A percentile compares a stretch with the other conserved stretches of the same genome.
Evolutionary conservation across 1,140 invertebrate species (phyloP).

Genomic region (Drosophila obscura): DNA sequence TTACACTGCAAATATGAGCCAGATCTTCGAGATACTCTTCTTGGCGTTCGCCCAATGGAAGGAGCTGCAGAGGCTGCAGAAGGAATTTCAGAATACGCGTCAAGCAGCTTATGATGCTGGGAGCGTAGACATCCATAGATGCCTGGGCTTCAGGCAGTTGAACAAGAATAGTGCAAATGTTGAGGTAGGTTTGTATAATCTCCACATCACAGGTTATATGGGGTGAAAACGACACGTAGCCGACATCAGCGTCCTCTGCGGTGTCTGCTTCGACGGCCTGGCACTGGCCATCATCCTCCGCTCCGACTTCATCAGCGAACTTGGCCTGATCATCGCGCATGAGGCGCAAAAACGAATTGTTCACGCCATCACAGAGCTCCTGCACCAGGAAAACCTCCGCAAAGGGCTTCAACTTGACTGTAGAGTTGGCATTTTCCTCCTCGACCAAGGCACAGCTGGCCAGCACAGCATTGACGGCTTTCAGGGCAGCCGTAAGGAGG

Average conservation of each 20-base stretch:
- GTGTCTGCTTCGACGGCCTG: constrained; percentile 21
- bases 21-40: constrained; percentile 76
- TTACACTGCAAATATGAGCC: constrained; percentile 73
- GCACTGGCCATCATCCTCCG: constrained; percentile 9
- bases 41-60: constrained; percentile 64
- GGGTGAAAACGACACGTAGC: constrained; percentile 40
- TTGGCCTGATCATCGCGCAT: constrained; percentile 67
- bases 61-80: constrained; percentile 60
- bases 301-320: constrained; percentile 47
- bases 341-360: constrained; percentile 75
- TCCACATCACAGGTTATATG: constrained; percentile 70
- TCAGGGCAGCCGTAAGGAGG: constrained; percentile 85
- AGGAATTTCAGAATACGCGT: constrained; percentile 60
- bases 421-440: constrained; percentile 57
- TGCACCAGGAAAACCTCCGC: constrained; percentile 70
- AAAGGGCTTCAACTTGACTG: constrained; percentile 64
- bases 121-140: constrained; percentile 54
- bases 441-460: constrained; percentile 79
- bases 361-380: constrained; percentile 67
- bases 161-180: constrained; percentile 80
- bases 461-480: constrained; percentile 86
- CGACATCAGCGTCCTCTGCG: constrained; percentile 46
- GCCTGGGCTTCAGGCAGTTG: constrained; percentile 70
- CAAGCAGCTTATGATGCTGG: constrained; percentile 63
- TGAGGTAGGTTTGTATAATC: constrained; percentile 77